Evolutionary conservation across 2,113 vertebrate genomes (phyloP).

Genomic region (Hippocampus mohnikei): DNA sequence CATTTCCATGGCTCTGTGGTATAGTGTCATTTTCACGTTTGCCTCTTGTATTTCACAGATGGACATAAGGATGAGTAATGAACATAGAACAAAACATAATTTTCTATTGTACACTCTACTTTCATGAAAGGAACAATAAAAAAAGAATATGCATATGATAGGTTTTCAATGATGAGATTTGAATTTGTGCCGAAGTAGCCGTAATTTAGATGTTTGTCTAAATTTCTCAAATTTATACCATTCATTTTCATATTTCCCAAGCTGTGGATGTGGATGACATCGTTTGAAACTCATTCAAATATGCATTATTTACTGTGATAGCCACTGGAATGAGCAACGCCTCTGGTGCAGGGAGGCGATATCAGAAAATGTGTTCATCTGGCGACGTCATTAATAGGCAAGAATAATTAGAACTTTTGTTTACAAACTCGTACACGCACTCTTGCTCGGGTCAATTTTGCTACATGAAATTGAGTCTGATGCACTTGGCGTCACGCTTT

Average conservation of each 20-base stretch:
- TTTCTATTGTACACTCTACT: background rate
- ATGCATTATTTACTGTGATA: constrained; percentile 1
- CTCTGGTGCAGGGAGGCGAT: constrained; percentile 21
- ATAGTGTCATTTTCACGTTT: no score
- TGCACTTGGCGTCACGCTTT: background rate
- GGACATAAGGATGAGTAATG: no score
- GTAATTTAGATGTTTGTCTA: background rate
- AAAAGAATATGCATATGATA: background rate
- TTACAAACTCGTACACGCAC: constrained; percentile 13
- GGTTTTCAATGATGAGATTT: background rate
- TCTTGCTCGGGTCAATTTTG: constrained; percentile 8
- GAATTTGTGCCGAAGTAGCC: background rate
- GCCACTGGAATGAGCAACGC: constrained; percentile 1
- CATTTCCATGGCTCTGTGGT: no score
- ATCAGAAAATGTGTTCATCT: constrained; percentile 23
- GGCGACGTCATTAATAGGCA: constrained; percentile 26
- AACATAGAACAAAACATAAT: background rate
- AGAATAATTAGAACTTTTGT: constrained; percentile 32
- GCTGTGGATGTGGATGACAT: background rate
- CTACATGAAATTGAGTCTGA: background rate
- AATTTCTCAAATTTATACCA: background rate
- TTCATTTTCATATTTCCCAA: background rate
- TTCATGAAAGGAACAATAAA: background rate
- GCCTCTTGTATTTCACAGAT: no score
- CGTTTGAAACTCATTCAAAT: constrained; percentile 6